A percentile compares a stretch with the other conserved stretches of the same genome.
Evolutionary conservation across 2,113 vertebrate species (phyloP).

Genomic region (Phalacrocorax pelagicus): DNA sequence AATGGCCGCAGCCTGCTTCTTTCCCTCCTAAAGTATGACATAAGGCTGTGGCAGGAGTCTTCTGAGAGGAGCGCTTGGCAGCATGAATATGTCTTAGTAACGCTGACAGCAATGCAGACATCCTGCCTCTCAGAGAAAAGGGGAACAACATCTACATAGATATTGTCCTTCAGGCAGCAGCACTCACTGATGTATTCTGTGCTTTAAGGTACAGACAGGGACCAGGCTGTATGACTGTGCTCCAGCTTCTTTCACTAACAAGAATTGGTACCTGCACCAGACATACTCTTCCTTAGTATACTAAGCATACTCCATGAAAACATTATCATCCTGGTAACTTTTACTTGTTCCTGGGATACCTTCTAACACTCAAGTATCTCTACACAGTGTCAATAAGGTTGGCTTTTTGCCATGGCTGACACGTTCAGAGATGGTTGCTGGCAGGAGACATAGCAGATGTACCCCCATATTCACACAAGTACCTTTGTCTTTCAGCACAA

Average conservation of each 20-base stretch:
- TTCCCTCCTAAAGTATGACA: background rate
- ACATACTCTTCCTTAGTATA: background rate
- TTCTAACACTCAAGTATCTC: background rate
- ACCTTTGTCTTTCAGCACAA: background rate
- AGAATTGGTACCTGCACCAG: background rate
- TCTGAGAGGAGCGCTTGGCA: background rate
- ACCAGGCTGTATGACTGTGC: background rate
- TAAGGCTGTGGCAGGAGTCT: background rate
- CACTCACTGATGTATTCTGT: background rate
- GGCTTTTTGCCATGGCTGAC: background rate
- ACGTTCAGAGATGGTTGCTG: background rate
- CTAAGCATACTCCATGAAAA: background rate
- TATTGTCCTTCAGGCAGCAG: background rate
- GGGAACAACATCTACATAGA: background rate
- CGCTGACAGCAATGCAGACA: background rate
- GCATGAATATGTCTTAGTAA: background rate
- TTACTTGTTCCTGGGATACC: background rate
- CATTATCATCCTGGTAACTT: background rate
- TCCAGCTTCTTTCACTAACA: background rate
- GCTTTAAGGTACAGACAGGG: background rate
- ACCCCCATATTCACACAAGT: rapidly evolving
- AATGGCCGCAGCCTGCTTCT: background rate
- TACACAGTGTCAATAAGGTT: background rate
- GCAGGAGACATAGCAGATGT: background rate
- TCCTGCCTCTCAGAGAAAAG: background rate